Conservation (phyloP, 2,888 invertebrate genomes). For the Hirtodrosophila alboralis region DNA sequence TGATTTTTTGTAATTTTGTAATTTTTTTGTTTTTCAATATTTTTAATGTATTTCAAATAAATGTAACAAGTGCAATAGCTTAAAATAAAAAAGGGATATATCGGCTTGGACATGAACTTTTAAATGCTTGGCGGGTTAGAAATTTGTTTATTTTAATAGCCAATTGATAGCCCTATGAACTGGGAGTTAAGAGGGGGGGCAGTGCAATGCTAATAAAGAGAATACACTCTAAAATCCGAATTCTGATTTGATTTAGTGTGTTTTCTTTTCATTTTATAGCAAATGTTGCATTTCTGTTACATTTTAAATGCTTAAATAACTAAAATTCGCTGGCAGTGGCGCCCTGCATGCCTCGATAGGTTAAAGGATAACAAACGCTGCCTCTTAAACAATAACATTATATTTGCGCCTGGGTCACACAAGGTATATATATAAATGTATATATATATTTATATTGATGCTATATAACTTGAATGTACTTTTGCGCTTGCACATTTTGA, state of each 20-base stretch:
- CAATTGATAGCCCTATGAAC: slow-evolving; percentile 24
- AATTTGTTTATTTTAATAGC: slow-evolving; percentile 28
- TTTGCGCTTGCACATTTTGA: slow-evolving; percentile 28
- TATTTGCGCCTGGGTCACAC: slow-evolving; percentile 50
- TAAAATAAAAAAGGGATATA: slow-evolving; percentile 32
- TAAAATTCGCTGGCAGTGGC: slow-evolving; percentile 71
- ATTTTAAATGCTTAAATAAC: slow-evolving; percentile 71
- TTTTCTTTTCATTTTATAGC: no score
- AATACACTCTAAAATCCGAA: slow-evolving; percentile 3
- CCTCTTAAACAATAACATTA: slow-evolving; percentile 38
- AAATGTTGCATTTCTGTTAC: slow-evolving; percentile 48
- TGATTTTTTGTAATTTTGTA: slow-evolving; percentile 28
- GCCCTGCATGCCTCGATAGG: slow-evolving; percentile 61
- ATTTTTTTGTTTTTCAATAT: slow-evolving; percentile 29
- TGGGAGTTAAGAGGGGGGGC: slow-evolving; percentile 24
- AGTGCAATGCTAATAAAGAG: slow-evolving; percentile 37
- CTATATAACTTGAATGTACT: slow-evolving; percentile 46
- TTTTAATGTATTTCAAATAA: slow-evolving; percentile 58
- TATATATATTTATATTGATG: slow-evolving; percentile 29
- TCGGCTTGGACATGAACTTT: slow-evolving; percentile 38
- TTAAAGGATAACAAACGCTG: slow-evolving; percentile 39
- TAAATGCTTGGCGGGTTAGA: slow-evolving; percentile 66
- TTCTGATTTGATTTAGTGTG: no score
- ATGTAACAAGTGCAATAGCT: slow-evolving; percentile 69
- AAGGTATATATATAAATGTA: slow-evolving; percentile 24